Percentiles rank a stretch among this genome's conserved stretches.
Conservation (phyloP, 2,113 vertebrate species). For the Leptocoma aspasia region DNA sequence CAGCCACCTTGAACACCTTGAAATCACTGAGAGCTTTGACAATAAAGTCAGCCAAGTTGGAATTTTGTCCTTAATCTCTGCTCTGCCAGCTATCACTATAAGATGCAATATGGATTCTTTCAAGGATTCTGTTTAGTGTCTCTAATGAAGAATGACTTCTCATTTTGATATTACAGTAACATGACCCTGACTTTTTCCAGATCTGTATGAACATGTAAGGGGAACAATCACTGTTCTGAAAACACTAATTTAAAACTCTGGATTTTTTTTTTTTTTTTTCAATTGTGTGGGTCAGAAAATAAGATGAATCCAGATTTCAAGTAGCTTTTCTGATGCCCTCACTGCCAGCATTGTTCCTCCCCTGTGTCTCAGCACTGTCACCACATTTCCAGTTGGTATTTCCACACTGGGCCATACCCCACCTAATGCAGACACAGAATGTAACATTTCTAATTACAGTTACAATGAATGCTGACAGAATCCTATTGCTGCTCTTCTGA, state of each 20-base stretch:
- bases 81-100: background rate
- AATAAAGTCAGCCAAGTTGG: background rate
- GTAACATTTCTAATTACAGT: background rate
- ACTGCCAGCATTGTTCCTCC: background rate
- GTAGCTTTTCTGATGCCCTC: background rate
- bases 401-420: background rate
- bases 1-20: background rate
- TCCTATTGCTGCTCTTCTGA: background rate
- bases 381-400: background rate
- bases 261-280: background rate
- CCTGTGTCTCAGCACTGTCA: background rate
- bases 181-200: background rate
- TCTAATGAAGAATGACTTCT: background rate
- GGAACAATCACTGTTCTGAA: background rate
- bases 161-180: background rate
- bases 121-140: background rate
- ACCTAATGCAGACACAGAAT: background rate
- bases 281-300: background rate
- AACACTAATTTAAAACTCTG: background rate
- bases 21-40: background rate
- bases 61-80: background rate
- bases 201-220: background rate
- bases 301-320: background rate
- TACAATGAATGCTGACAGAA: background rate
- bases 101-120: background rate